phyloP scores from a whole-genome alignment of 2,113 vertebrate species.

The Okapia johnstoni region DNA sequence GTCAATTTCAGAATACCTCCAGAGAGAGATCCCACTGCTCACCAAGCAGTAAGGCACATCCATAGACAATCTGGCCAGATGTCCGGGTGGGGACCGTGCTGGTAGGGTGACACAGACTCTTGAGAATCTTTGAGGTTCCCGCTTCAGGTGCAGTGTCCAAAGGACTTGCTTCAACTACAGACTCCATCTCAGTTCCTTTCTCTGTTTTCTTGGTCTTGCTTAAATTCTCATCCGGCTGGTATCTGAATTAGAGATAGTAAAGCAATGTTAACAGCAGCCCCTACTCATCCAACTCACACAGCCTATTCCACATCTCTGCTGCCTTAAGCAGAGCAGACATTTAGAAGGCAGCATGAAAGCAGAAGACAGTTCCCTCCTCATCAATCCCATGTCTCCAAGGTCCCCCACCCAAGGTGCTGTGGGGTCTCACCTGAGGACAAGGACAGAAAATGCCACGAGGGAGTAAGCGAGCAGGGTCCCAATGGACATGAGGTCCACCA shows the following conservation, averaged over 20 bases:
- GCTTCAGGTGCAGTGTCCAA: background rate
- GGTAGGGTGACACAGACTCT: conserved; percentile 74
- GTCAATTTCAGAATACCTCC: background rate
- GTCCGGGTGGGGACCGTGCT: conserved; percentile 74
- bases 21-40: conserved; percentile 41
- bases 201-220: conserved; percentile 73
- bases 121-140: conserved; percentile 56
- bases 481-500: conserved; percentile 97
- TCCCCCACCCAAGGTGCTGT: background rate
- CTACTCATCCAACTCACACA: no score
- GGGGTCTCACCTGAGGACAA: conserved; percentile 70
- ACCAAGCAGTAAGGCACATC: conserved; percentile 85
- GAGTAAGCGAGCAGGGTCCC: conserved; percentile 95
- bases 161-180: conserved; percentile 69
- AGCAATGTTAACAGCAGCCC: background rate
- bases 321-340: background rate
- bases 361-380: background rate
- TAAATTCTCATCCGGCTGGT: conserved; percentile 83
- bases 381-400: background rate
- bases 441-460: conserved; percentile 92
- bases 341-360: background rate
- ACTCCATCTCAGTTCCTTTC: conserved; percentile 78
- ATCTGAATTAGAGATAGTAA: conserved; percentile 75
- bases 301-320: no score
- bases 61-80: conserved; percentile 86